Percentiles rank a stretch among this genome's conserved stretches.
These are phyloP conservation scores for Sussaba pulchella DNA, from an alignment of 2,888 invertebrate genomes.

Conservation along the genomic window DNA sequence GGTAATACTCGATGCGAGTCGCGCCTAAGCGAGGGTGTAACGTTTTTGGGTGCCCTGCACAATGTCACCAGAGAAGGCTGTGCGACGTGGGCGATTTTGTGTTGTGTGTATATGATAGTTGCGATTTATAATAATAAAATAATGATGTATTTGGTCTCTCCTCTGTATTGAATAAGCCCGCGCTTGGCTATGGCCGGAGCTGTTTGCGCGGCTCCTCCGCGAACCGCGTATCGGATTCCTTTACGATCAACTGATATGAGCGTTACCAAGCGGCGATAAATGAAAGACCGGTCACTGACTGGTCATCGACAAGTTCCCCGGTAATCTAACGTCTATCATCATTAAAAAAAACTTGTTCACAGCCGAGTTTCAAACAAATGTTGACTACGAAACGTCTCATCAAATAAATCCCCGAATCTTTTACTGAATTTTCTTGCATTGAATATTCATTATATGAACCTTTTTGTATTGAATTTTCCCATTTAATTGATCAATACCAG, in stretches of 20 bases:
- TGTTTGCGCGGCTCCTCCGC: slow-evolving; percentile 12
- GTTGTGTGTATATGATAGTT: too few species aligned
- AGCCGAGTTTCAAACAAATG: not conserved
- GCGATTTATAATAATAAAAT: too few species aligned
- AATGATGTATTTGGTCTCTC: too few species aligned
- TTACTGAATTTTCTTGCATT: not conserved
- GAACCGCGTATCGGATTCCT: not conserved
- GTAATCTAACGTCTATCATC: not conserved
- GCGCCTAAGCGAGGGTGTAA: too few species aligned
- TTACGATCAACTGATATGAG: not conserved
- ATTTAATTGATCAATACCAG: too few species aligned
- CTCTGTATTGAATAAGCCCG: too few species aligned
- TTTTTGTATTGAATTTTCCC: too few species aligned
- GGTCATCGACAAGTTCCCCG: not conserved
- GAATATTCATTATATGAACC: too few species aligned
- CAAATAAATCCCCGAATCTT: not conserved
- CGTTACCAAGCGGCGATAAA: not conserved
- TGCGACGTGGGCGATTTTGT: too few species aligned
- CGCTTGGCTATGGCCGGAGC: slow-evolving; percentile 6
- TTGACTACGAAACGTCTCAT: not conserved
- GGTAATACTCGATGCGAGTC: too few species aligned
- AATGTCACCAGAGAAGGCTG: too few species aligned
- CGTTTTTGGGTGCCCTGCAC: too few species aligned
- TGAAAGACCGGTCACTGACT: not conserved
- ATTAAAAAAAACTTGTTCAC: not conserved